Base-by-base conservation (phyloP, 1,140 invertebrate species). In the Fopius arisanus region DNA sequence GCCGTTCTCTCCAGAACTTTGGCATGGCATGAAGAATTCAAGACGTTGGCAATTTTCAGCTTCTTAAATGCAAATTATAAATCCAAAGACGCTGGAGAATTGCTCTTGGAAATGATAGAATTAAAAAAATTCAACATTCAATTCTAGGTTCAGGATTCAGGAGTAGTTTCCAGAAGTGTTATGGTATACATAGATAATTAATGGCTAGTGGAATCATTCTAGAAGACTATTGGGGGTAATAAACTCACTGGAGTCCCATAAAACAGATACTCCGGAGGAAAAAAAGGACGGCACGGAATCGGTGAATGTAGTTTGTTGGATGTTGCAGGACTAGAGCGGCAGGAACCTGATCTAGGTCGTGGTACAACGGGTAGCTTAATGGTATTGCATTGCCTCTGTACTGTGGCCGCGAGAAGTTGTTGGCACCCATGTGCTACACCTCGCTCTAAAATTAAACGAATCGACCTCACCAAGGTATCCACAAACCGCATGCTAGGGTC, bases 401-500 rank as follows among this genome's bases (percentile, higher is more conserved):
- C 71, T 67, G 48, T 54, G 65, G 66, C 41, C 23, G 12, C 33
- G 67, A 65, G 59, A 14, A 70, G 70, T 70, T 73, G 75, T 73
- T 76, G 59, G 71, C 68, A 70, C 72, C 62, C 62, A 59, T 70
- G 41, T 71, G 70, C 63, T 59, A 40, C 43, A 54, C 28, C 67
- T 67, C 72, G 73, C 72, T 73, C 68, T 73, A 76, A 76, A 76
- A 76, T 76, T 76, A 73, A 76, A 76, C 72, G 72, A 73, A 76
- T 76, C 72, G 75, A 76, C 69, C 68, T 72, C 70, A 21, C 48
- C 43, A 26, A 70, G 63, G 33, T n/a, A 59, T 70, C 29, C 68
- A 19, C 41, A 33, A 51, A 62, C 21, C 43, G 6, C 69, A 40
- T 26, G 21, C 43, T 21, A 14, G 43, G 41, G 63, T 29, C 67